Evolutionary conservation across 2,797 vertebrate genomes (phyloP).

Genomic region (Nyctalus aviator): DNA sequence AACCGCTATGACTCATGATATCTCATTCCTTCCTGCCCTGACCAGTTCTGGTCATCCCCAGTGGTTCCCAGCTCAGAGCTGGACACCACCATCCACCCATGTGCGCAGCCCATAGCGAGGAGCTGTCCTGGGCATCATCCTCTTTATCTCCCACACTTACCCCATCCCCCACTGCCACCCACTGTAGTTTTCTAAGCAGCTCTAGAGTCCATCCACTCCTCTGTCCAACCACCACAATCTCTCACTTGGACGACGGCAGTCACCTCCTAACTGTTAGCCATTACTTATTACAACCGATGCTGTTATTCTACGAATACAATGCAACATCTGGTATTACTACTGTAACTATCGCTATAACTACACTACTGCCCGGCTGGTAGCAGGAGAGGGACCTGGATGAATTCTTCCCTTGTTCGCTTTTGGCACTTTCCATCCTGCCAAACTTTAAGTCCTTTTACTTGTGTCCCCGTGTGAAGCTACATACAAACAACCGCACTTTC

Average conservation of each 20-base stretch:
- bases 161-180: too few species aligned
- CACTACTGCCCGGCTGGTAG: rapidly evolving
- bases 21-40: neutral
- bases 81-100: neutral
- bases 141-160: too few species aligned
- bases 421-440: neutral
- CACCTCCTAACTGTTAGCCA: neutral
- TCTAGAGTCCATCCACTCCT: neutral
- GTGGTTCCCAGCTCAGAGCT: neutral
- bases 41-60: neutral
- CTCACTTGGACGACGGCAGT: neutral
- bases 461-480: rapidly evolving
- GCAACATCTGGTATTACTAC: rapidly evolving
- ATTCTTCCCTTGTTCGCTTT: neutral
- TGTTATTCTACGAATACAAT: rapidly evolving
- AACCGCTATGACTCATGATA: rapidly evolving
- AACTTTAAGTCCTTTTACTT: neutral
- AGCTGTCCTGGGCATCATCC: neutral
- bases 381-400: neutral
- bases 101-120: neutral
- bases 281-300: rapidly evolving
- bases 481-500: neutral
- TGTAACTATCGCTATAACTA: rapidly evolving
- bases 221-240: neutral
- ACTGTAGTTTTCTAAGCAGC: neutral